A percentile compares a stretch with the other conserved stretches of the same genome.
Evolutionary conservation across 2,113 vertebrate species (phyloP).

Genomic region (Sylvilagus bachmani): DNA sequence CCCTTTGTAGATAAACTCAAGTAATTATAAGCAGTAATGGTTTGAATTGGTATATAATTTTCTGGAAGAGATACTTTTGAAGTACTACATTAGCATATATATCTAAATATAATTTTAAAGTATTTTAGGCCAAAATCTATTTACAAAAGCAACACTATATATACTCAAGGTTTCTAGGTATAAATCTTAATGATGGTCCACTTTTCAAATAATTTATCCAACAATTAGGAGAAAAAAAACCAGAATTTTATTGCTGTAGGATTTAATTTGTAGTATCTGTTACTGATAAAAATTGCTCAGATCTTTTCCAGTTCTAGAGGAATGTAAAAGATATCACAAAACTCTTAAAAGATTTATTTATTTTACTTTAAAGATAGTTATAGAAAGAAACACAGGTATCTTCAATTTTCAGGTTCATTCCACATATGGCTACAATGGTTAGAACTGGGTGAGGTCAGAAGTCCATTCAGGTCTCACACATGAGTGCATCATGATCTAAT

Average conservation of each 20-base stretch:
- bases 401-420: no score
- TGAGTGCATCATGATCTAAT: no score
- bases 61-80: conserved; percentile 62
- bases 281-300: background rate
- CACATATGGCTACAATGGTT: no score
- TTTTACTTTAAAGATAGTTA: no score
- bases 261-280: conserved; percentile 44
- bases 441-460: no score
- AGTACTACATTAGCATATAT: conserved; percentile 61
- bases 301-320: background rate
- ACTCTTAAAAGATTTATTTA: background rate
- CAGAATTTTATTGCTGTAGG: background rate
- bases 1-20: conserved; percentile 48
- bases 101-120: conserved; percentile 61
- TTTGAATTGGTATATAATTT: conserved; percentile 46
- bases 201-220: background rate
- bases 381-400: no score
- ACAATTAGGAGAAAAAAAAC: background rate
- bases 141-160: conserved; percentile 58
- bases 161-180: background rate
- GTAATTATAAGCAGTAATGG: conserved; percentile 52
- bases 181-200: background rate
- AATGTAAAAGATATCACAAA: background rate
- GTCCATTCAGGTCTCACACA: no score
- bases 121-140: conserved; percentile 58